phyloP scores from a whole-genome alignment of 2,113 vertebrate genomes.

The Aegithalos caudatus region DNA sequence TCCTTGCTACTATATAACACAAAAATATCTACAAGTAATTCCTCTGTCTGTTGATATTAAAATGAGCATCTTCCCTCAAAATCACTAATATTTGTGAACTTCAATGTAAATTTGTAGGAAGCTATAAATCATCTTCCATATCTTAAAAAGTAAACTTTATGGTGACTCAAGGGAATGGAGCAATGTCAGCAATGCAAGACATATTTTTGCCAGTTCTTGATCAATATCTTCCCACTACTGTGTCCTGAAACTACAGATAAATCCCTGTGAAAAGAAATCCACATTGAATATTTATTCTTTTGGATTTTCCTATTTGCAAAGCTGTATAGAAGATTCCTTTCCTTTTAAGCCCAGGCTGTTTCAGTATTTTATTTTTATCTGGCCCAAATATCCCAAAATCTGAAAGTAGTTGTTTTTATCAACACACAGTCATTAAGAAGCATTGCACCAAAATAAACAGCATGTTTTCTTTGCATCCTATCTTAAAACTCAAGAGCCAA shows the following conservation, averaged over 20 bases:
- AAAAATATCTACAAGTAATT: neutral
- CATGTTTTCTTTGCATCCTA: neutral
- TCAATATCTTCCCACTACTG: neutral
- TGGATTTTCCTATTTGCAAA: neutral
- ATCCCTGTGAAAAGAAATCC: neutral
- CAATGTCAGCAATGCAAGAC: neutral
- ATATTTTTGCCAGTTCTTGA: neutral
- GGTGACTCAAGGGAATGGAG: neutral
- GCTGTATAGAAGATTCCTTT: neutral
- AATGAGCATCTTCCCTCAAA: neutral
- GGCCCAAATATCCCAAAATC: neutral
- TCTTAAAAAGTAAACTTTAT: neutral
- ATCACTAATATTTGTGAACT: neutral
- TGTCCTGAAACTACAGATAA: neutral
- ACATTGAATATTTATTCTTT: neutral
- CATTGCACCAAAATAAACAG: neutral
- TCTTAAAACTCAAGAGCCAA: neutral
- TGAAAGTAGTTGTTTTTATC: neutral
- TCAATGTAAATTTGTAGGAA: neutral
- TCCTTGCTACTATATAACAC: neutral
- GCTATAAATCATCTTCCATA: neutral
- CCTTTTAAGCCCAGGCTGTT: neutral
- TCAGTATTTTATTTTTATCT: neutral
- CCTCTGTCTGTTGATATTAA: neutral
- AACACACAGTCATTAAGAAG: neutral